Evolutionary conservation across 2,888 invertebrate species (phyloP), one percentile per base, ranked within the genome.

Genomic region (Brenthis daphne): DNA sequence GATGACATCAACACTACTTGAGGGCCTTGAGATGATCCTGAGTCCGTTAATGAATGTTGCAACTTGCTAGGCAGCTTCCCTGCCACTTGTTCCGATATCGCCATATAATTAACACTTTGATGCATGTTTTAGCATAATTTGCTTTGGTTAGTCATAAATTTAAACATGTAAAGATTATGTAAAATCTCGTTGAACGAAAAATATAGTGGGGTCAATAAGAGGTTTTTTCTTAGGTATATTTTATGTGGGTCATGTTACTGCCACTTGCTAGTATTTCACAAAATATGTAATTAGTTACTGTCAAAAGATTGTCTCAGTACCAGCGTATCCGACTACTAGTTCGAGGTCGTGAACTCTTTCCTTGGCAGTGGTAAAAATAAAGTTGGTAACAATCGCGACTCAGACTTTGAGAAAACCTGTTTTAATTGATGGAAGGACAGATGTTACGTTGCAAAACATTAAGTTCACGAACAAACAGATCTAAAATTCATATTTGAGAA

Each of bases 1-100:
- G 77, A 73, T 85, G 83, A 84, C 83, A 81, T 85, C 83, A 84
- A 61, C 75, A 73, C 24, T 71, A 70, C 64, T 65, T 65, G 51
- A 57, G 53, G 51, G 54, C 64, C 64, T 68, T 57, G 68, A 55
- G 57, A 50, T 33, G 50, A 13, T 54, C 53, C 60, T 55, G 60
- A 54, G 51, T 24, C 51, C 20, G 33, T 60, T 56, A 29, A 63
- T 43, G n/a, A 37, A 37, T 51, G 43, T 37, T 37, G 63, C 63
- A 67, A 20, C 20, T 20, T 20, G 20, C 20, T 20, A 64, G 47
- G 64, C 56, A 63, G 56, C 55, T 48, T 61, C 56, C 51, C 50
- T 63, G 50, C 61, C 24, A 51, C 53, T 63, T n/a, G 56, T 51
- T 57, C 55, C 61, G 61, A 54, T 63, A 63, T 54, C 33, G 14